Conservation (phyloP, 2,888 invertebrate species). For the Tuberolachnus salignus region DNA sequence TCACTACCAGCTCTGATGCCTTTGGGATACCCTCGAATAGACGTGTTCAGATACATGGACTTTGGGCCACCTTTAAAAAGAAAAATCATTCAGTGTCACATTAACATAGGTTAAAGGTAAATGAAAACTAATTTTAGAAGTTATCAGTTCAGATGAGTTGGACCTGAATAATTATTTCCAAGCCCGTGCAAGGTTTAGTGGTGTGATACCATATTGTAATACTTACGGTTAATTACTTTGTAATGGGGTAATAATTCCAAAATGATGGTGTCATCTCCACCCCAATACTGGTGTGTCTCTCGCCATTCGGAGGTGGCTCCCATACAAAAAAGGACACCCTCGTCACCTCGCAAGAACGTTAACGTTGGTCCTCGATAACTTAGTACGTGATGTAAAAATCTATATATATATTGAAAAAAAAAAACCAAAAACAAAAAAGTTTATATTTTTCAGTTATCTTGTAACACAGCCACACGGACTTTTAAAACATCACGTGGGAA, state of each 20-base stretch:
- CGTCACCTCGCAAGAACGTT: slow-evolving; percentile 66
- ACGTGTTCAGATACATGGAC: slow-evolving; percentile 82
- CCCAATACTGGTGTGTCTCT: slow-evolving; percentile 84
- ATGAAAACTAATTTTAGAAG: too few species aligned
- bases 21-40: slow-evolving; percentile 82
- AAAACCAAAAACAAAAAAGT: slow-evolving; percentile 13
- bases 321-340: slow-evolving; percentile 75
- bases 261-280: slow-evolving; percentile 74
- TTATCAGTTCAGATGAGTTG: too few species aligned
- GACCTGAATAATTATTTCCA: too few species aligned
- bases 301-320: slow-evolving; percentile 83
- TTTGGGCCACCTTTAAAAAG: slow-evolving; percentile 68
- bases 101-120: neutral
- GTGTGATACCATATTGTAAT: neutral
- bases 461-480: neutral
- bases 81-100: neutral
- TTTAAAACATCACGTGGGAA: neutral
- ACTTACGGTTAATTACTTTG: slow-evolving; percentile 64
- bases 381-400: slow-evolving; percentile 84
- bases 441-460: neutral
- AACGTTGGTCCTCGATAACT: slow-evolving; percentile 72
- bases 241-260: slow-evolving; percentile 66
- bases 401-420: slow-evolving; percentile 59
- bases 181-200: too few species aligned
- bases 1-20: slow-evolving; percentile 83